Percentiles rank a stretch among this genome's conserved stretches.
These are phyloP conservation scores for Nebria brevicollis DNA, from an alignment of 2,888 invertebrate genomes.

Conservation along the genomic window DNA sequence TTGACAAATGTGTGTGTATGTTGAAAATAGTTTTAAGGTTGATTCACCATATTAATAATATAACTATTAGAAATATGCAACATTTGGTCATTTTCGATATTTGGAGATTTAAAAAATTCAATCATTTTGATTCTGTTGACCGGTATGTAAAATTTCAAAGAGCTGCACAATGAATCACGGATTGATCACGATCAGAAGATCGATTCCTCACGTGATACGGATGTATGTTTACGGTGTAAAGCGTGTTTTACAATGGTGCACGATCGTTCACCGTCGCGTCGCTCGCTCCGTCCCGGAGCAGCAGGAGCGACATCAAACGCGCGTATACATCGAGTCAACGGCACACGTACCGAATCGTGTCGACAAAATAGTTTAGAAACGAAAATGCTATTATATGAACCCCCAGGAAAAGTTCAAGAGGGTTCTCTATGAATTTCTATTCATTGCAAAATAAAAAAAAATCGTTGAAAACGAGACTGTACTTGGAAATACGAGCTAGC, in stretches of 20 bases:
- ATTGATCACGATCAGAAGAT: background rate
- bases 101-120: no score
- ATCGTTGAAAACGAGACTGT: constrained; percentile 30
- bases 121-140: no score
- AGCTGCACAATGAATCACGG: background rate
- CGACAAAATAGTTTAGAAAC: background rate
- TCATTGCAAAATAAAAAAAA: constrained; percentile 17
- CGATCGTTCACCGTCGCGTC: background rate
- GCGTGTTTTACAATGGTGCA: background rate
- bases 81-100: no score
- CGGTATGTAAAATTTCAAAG: background rate
- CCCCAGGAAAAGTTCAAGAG: constrained; percentile 25
- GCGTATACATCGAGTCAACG: background rate
- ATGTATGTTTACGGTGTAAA: background rate
- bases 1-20: no score
- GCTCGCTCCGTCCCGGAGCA: background rate
- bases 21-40: no score
- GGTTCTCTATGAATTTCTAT: constrained; percentile 38
- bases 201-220: background rate
- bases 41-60: no score
- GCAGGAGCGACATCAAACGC: background rate
- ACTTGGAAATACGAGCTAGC: constrained; percentile 24
- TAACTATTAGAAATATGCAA: no score
- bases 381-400: background rate
- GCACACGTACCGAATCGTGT: background rate